These are phyloP conservation scores for Megaptera novaeangliae DNA, from an alignment of 2,113 vertebrate species.

Conservation along the genomic window DNA sequence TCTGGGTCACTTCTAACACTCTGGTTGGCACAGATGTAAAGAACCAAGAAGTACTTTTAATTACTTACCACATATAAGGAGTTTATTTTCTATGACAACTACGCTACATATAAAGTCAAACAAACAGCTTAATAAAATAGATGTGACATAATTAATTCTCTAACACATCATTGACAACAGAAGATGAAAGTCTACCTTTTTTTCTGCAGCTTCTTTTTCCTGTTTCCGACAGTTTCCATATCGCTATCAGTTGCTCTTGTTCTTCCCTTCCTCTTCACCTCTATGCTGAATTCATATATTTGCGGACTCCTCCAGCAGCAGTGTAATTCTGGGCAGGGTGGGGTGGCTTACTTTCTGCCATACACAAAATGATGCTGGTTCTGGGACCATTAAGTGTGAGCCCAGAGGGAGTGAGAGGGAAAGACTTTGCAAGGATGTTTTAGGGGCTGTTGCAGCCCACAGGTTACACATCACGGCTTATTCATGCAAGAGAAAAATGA, in stretches of 20 bases:
- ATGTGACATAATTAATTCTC: not conserved
- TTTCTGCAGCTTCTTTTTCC: not conserved
- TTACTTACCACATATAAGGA: not conserved
- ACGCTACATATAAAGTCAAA: not conserved
- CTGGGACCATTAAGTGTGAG: not conserved
- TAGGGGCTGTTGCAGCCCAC: not conserved
- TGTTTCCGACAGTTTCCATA: not conserved
- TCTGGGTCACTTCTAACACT: not conserved
- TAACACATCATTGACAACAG: not conserved
- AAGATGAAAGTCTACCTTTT: not conserved
- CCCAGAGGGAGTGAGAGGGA: too few species aligned
- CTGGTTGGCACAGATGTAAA: not conserved
- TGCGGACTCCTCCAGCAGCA: not conserved
- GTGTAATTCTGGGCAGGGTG: too few species aligned
- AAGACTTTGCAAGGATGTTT: not conserved
- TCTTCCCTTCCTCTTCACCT: not conserved
- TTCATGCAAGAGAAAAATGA: not conserved
- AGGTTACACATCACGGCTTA: not conserved
- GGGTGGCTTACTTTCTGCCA: not conserved
- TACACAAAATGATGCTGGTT: not conserved
- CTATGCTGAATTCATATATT: not conserved
- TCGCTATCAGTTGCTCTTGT: not conserved
- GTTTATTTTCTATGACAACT: conserved; percentile 45
- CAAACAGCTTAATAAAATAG: not conserved
- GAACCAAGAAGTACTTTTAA: not conserved